These are phyloP conservation scores for Choristoneura rosaceana DNA, from an alignment of 2,888 invertebrate genomes.

Conservation along the genomic window DNA sequence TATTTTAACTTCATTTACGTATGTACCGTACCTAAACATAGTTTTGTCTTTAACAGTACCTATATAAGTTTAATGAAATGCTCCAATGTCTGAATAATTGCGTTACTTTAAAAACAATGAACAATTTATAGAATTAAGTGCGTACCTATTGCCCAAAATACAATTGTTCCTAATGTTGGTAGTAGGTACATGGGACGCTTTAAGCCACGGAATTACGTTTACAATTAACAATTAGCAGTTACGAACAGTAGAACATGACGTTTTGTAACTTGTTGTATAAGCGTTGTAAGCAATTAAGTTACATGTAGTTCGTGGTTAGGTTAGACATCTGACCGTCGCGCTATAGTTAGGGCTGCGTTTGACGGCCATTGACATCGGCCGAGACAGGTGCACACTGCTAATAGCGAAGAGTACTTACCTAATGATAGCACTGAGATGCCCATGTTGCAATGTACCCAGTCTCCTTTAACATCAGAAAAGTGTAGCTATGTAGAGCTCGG, in stretches of 20 bases:
- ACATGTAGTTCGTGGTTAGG: constrained; percentile 25
- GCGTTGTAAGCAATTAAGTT: constrained; percentile 37
- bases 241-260: constrained; percentile 25
- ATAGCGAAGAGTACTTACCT: constrained; percentile 51
- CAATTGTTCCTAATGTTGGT: neutral
- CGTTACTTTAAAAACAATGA: neutral
- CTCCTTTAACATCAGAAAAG: neutral
- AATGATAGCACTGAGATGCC: constrained; percentile 42
- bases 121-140: neutral
- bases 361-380: constrained; percentile 80
- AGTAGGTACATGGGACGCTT: constrained; percentile 2
- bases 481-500: neutral
- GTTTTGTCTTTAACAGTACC: no score
- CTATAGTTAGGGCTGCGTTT: constrained; percentile 61
- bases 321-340: constrained; percentile 43
- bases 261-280: constrained; percentile 41
- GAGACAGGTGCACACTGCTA: constrained; percentile 70
- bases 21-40: no score
- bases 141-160: neutral
- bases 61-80: neutral
- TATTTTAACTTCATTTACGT: no score
- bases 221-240: constrained; percentile 41
- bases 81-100: neutral
- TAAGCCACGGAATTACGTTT: constrained; percentile 8
- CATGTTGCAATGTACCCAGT: constrained; percentile 4